Base-by-base conservation (phyloP, 2,797 vertebrate species). In the Tragelaphus oryx region DNA sequence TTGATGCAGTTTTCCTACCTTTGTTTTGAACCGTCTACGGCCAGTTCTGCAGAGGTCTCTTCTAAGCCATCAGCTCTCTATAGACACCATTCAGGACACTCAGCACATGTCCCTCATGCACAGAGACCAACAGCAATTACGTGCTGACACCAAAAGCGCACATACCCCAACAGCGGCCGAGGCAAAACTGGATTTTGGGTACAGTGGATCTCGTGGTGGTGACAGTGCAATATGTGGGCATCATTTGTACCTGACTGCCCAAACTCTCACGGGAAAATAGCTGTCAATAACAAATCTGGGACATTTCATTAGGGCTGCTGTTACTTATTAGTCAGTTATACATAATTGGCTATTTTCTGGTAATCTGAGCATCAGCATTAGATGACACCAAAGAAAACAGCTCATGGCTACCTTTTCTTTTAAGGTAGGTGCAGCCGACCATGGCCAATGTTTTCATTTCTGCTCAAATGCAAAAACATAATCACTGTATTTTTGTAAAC, bases 391-490 rank as follows among this genome's bases (percentile, higher is more conserved):
- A 88, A 96, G 78, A 85, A 91, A 85, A 78, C 1, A 92, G 44
- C 52, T 81, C 79, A 84, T 26, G 79, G 83, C 68, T 92, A 65
- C 18, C n/a, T 96, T 44, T 95, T 88, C 46, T 62, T 95, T 89
- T 93, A 50, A 81, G 30, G 74, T 3, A 52, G 57, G 22, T 87
- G 13, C 12, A 60, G 74, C 55, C 2, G 7, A 75, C 30, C 12
- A 48, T 0, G 3, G 85, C 46, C n/a, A 75, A 24, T 17, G 20
- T 55, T 91, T 91, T 91, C 55, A 68, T 78, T 95, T 87, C 65
- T 24, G 89, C 48, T 52, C 18, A 80, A 78, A 90, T 26, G 11
- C 24, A 59, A 62, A 84, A 89, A 71, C 12, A 48, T 20, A 57
- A 87, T 48, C 28, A 12, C 7, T 4, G 71, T 46, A 81, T 95